Conservation (phyloP, 2,888 invertebrate species). For the Cephus spinipes region DNA sequence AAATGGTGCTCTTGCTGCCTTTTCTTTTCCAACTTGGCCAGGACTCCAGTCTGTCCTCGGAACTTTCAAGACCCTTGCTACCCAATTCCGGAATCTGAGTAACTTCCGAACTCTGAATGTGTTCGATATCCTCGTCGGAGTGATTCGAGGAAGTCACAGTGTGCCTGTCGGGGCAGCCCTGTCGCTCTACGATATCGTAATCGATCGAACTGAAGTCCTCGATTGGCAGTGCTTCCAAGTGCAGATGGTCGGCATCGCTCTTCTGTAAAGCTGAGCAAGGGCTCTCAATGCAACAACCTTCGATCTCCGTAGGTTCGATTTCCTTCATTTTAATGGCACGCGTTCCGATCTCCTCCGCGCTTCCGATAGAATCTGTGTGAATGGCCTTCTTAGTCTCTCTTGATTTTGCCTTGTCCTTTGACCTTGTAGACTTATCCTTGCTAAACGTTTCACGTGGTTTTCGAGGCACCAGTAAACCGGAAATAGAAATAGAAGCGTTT, state of each 20-base stretch:
- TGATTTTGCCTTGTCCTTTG: background rate
- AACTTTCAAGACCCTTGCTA: slow-evolving; percentile 17
- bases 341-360: background rate
- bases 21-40: slow-evolving; percentile 30
- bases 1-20: slow-evolving; percentile 37
- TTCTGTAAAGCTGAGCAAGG: background rate
- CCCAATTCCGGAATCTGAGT: slow-evolving; percentile 25
- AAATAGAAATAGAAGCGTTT: background rate
- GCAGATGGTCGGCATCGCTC: slow-evolving; percentile 19
- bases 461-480: too few relatives aligned
- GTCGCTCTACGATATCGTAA: slow-evolving; percentile 51
- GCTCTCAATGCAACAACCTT: background rate
- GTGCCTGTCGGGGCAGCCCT: slow-evolving; percentile 30
- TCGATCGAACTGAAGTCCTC: slow-evolving; percentile 51
- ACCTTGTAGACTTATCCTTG: background rate
- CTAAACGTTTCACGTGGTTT: background rate
- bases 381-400: background rate
- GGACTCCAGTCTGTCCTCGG: slow-evolving; percentile 26
- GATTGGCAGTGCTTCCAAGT: slow-evolving; percentile 26
- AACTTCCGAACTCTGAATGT: slow-evolving; percentile 48
- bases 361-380: background rate
- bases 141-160: slow-evolving; percentile 33
- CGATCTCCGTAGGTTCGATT: background rate
- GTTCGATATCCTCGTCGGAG: slow-evolving; percentile 59
- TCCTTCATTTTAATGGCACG: background rate